These are phyloP conservation scores for Eupelmus urozonus DNA, from an alignment of 2,888 invertebrate species.

Conservation along the genomic window DNA sequence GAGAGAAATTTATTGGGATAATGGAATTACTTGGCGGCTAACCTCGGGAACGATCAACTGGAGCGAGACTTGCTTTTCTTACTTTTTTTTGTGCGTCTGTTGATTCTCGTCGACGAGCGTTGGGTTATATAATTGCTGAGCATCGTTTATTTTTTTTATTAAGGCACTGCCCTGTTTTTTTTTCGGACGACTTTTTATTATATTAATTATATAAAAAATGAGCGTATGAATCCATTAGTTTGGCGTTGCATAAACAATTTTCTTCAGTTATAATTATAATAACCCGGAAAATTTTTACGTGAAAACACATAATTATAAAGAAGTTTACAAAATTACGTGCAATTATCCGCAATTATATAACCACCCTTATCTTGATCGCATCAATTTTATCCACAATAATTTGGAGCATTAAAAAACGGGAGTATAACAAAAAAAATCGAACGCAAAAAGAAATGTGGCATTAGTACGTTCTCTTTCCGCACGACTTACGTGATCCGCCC, in stretches of 20 bases:
- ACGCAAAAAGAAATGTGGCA: too few species aligned
- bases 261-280: background rate
- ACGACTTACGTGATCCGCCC: too few species aligned
- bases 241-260: background rate
- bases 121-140: too few species aligned
- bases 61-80: background rate
- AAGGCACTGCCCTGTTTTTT: too few species aligned
- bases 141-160: too few species aligned
- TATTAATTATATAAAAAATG: too few species aligned
- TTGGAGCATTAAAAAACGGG: background rate
- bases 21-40: slow-evolving; percentile 26
- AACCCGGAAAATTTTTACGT: background rate
- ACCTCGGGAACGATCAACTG: background rate
- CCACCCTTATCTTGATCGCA: slow-evolving; percentile 3
- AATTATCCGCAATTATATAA: slow-evolving; percentile 5
- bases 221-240: too few species aligned
- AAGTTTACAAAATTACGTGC: slow-evolving; percentile 1
- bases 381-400: background rate
- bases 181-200: too few species aligned
- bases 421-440: too few species aligned
- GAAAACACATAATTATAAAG: background rate
- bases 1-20: slow-evolving; percentile 24
- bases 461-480: too few species aligned
- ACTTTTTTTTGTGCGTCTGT: too few species aligned
- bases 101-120: too few species aligned